Percentiles rank a stretch among this genome's conserved stretches.
phyloP scores from a whole-genome alignment of 2,888 invertebrate species.

The Lasioglossum calceatum region DNA sequence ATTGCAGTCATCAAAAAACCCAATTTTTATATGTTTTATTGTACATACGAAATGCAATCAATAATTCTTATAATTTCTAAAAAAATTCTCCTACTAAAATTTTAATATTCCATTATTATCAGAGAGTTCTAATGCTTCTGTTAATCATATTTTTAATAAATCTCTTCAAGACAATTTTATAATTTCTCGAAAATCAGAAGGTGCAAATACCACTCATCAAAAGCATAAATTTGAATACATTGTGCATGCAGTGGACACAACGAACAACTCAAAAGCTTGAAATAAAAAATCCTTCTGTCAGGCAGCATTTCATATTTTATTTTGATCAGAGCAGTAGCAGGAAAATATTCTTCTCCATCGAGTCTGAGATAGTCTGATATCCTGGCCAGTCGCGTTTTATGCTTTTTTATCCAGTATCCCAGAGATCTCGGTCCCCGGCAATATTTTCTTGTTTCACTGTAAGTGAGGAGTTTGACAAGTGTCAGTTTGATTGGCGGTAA shows the following conservation, averaged over 20 bases:
- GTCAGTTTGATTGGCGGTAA: slow-evolving; percentile 60
- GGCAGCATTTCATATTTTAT: background rate
- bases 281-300: background rate
- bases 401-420: background rate
- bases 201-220: too few species aligned
- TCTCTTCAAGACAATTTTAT: too few species aligned
- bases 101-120: too few species aligned
- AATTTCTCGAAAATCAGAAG: too few species aligned
- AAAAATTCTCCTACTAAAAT: too few species aligned
- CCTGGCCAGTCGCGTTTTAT: background rate
- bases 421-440: background rate
- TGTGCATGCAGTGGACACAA: background rate
- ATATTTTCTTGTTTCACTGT: slow-evolving; percentile 43
- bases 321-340: background rate
- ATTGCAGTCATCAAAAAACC: too few species aligned
- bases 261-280: background rate
- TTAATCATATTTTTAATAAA: too few species aligned
- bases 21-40: too few species aligned
- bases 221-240: too few species aligned
- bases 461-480: slow-evolving; percentile 50
- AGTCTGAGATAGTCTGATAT: background rate
- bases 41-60: too few species aligned
- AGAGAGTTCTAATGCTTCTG: too few species aligned
- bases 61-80: too few species aligned
- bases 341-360: background rate